Evolutionary conservation across 2,797 vertebrate species (phyloP).

Genomic region (Gila robusta): DNA sequence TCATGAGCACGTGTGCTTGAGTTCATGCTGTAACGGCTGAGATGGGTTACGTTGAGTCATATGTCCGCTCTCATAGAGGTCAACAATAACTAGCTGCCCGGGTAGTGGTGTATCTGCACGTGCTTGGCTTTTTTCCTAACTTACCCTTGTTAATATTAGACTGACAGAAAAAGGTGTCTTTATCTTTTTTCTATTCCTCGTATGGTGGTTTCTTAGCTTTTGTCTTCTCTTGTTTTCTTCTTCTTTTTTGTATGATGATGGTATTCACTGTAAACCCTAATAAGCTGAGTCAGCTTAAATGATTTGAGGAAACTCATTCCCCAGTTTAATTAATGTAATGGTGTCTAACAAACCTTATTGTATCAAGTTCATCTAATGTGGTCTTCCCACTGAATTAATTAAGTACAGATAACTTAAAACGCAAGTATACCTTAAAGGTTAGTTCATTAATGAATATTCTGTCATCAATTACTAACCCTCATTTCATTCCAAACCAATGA

Average conservation of each 20-base stretch:
- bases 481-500: not conserved
- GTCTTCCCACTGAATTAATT: not conserved
- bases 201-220: not conserved
- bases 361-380: not conserved
- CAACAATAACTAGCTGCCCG: not conserved
- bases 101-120: not conserved
- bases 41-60: slow-evolving; percentile 4
- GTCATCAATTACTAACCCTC: not conserved
- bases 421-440: not conserved
- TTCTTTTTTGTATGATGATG: not conserved
- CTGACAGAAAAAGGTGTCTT: not conserved
- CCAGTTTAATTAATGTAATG: not conserved
- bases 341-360: not conserved
- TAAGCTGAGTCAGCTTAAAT: not conserved
- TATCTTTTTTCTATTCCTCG: not conserved
- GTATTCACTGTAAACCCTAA: not conserved
- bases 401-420: not conserved
- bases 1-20: slow-evolving; percentile 22
- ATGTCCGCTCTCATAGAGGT: slow-evolving; percentile 6
- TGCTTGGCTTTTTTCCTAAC: slow-evolving; percentile 4
- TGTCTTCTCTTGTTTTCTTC: not conserved
- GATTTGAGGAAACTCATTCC: not conserved
- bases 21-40: slow-evolving; percentile 22
- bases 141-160: not conserved
- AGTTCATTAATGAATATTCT: not conserved